Evolutionary conservation across 92 coral and sea anemone genomes (phyloP), one percentile per base, ranked within the genome.

Genomic region (Phenganax subtilis): DNA sequence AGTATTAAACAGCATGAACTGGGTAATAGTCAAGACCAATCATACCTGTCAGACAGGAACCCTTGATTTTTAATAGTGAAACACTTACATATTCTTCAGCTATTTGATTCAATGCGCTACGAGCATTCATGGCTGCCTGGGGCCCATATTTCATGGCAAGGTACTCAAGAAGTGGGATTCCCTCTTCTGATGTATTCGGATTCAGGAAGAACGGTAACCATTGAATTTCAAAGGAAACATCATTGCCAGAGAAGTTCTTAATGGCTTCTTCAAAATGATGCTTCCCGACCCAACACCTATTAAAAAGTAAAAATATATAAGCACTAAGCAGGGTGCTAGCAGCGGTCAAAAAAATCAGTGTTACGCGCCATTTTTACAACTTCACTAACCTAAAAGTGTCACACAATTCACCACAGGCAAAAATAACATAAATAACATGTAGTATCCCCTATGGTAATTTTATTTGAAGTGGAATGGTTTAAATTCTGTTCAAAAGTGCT

Each of bases 231-330:
- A 94, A 94, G 75, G 77, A 72, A 55, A 90, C 88, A 71, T 94
- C 90, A 37, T 37, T 37, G 60, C 78, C 82, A 9, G 89, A 80
- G 89, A 91, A 88, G 54, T 85, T 81, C 81, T 87, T 83, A 74
- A 94, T 87, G 77, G 98, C 98, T 79, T 90, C 87, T 75, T 94
- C 98, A 80, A 94, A 88, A 81, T 91, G 93, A 85, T 92, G 96
- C 84, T 94, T 94, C 83, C 94, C 98, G 65, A 94, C 97, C 80
- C 83, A 94, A 82, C 98, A 94, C 98, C 98, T 93, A 1, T 37
- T 37, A 37, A 37, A 37, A 37, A 37, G 47, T 5, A 37, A 37
- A 37, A 37, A 37, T 20, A 20, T 20, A 20, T 20, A 20, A 20
- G 25, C 25, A 20, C 25, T 20, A 20, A 20, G 25, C 25, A 20